A percentile compares a stretch with the other conserved stretches of the same genome.
phyloP scores from a whole-genome alignment of 2,888 invertebrate species.

The Proisotoma minuta region DNA sequence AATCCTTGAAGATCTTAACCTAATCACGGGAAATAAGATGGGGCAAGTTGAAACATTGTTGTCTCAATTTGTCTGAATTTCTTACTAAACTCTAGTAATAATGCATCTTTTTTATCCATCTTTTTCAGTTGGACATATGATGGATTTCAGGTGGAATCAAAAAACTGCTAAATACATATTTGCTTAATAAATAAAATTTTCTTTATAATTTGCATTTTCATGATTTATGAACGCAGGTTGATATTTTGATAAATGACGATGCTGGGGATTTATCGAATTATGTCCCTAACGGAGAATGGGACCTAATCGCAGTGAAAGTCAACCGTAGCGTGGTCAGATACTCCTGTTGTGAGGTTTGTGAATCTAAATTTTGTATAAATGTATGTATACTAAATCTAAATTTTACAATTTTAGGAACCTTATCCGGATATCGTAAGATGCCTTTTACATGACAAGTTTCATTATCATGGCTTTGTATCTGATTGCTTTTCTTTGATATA shows the following conservation, averaged over 20 bases:
- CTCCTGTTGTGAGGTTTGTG: constrained; percentile 52
- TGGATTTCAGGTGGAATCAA: constrained; percentile 53
- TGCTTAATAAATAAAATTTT: no score
- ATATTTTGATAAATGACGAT: constrained; percentile 51
- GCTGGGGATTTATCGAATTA: constrained; percentile 56
- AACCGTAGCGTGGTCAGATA: constrained; percentile 50
- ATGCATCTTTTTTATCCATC: no score
- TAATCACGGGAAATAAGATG: no score
- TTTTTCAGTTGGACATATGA: constrained; percentile 58
- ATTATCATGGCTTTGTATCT: no score
- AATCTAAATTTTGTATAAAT: no score
- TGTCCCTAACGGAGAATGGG: constrained; percentile 57
- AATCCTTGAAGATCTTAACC: no score
- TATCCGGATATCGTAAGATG: constrained; percentile 57
- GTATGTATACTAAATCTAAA: no score
- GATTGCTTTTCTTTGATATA: no score
- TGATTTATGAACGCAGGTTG: constrained; percentile 40
- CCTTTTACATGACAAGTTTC: no score
- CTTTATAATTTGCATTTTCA: constrained; percentile 1
- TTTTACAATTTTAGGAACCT: no score
- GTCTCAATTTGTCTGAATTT: neutral
- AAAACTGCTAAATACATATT: no score
- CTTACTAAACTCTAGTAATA: neutral
- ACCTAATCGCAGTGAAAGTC: constrained; percentile 53
- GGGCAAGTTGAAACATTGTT: no score